phyloP scores from a whole-genome alignment of 92 coral and sea anemone species.

The Zoanthus gigantus region DNA sequence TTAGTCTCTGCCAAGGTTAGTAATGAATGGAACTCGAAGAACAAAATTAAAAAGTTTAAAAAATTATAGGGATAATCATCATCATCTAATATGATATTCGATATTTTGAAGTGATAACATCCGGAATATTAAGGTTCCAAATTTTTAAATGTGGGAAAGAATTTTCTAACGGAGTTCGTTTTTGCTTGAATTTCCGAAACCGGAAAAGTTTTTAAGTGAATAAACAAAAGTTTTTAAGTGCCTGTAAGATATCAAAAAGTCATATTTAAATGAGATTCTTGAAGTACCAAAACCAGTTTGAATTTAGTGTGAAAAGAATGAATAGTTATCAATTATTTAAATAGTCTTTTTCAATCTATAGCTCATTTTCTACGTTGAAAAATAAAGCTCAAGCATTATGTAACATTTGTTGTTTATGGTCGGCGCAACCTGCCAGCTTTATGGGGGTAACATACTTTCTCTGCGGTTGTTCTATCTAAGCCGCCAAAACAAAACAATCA shows the following conservation, averaged over 20 bases:
- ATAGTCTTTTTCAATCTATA: too few relatives aligned
- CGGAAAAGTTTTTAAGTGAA: too few relatives aligned
- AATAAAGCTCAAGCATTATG: neutral
- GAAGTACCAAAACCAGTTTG: too few relatives aligned
- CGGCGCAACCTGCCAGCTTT: neutral
- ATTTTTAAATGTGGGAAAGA: neutral
- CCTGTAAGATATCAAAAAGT: too few relatives aligned
- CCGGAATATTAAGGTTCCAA: neutral
- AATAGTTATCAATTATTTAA: too few relatives aligned
- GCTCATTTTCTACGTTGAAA: too few relatives aligned
- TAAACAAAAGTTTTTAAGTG: too few relatives aligned
- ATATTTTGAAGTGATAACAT: neutral
- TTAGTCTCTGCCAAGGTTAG: constrained; percentile 35
- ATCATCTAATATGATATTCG: neutral
- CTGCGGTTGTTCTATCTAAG: neutral
- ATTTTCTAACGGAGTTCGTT: neutral
- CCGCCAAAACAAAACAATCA: neutral
- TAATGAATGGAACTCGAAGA: constrained; percentile 7
- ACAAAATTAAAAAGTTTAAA: neutral
- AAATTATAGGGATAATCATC: constrained; percentile 10
- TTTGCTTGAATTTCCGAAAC: too few relatives aligned
- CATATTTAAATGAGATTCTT: too few relatives aligned
- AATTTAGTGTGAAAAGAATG: too few relatives aligned
- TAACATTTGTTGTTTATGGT: neutral
- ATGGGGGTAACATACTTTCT: neutral